A percentile compares a stretch with the other conserved stretches of the same genome.
phyloP scores from a whole-genome alignment of 92 coral and sea anemone species.

The Umimayanthus chanpuru region DNA sequence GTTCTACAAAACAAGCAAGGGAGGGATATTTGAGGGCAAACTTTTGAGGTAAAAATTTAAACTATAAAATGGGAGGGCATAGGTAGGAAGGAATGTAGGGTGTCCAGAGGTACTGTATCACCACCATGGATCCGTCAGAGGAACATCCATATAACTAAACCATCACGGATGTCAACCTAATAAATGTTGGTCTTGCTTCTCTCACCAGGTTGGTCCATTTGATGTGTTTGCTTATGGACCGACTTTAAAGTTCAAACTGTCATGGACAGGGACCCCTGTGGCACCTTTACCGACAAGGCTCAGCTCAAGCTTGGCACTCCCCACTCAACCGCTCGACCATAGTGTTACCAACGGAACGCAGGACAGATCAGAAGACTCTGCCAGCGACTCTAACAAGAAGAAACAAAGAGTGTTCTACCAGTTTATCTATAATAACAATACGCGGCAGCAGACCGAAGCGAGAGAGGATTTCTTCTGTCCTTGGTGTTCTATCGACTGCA shows the following conservation, averaged over 20 bases:
- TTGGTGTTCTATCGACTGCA: slow-evolving; percentile 96
- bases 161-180: too few relatives aligned
- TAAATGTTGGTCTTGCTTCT: background rate
- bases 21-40: too few relatives aligned
- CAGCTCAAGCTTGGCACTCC: slow-evolving; percentile 65
- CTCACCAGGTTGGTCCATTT: slow-evolving; percentile 91
- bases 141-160: background rate
- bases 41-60: too few relatives aligned
- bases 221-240: slow-evolving; percentile 99
- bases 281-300: slow-evolving; percentile 71
- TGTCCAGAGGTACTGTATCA: too few relatives aligned
- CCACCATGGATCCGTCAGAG: background rate
- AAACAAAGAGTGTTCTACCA: slow-evolving; percentile 87
- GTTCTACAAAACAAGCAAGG: too few relatives aligned
- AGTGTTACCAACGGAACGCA: slow-evolving; percentile 63
- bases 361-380: slow-evolving; percentile 62
- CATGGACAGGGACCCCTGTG: slow-evolving; percentile 88
- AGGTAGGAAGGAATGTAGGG: too few relatives aligned
- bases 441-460: slow-evolving; percentile 98
- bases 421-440: slow-evolving; percentile 95
- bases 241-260: slow-evolving; percentile 87
- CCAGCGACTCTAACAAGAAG: slow-evolving; percentile 65
- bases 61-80: too few relatives aligned
- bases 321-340: slow-evolving; percentile 66
- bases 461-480: slow-evolving; percentile 92